phyloP scores from a whole-genome alignment of 2,797 vertebrate species.

The Cirrhinus mrigala region DNA sequence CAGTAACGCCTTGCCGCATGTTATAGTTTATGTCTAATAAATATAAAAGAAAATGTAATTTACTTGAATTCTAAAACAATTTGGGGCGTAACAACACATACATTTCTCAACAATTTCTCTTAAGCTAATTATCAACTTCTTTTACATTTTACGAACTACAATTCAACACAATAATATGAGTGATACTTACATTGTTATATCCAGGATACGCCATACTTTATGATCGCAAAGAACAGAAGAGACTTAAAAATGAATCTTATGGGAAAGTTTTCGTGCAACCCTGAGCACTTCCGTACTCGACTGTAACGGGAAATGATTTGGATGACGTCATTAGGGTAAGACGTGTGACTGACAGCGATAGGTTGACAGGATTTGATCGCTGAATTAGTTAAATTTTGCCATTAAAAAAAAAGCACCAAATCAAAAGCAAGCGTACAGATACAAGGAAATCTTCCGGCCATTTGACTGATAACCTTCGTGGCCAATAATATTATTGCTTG shows the following conservation, averaged over 20 bases:
- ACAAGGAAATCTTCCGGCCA: not conserved
- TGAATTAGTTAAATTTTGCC: not conserved
- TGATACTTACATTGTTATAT: conserved; percentile 80
- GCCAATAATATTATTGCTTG: conserved; percentile 4
- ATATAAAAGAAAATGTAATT: not conserved
- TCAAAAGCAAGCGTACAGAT: not conserved
- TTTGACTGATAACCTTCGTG: conserved; percentile 3
- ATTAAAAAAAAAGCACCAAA: not conserved
- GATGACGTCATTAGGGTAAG: not conserved
- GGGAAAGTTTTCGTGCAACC: conserved; percentile 15
- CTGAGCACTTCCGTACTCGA: conserved; percentile 9
- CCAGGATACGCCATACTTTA: conserved; percentile 79
- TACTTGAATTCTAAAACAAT: not conserved
- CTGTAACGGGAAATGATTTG: conserved; percentile 15
- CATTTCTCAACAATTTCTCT: not conserved
- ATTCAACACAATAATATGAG: not conserved
- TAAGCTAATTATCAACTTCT: not conserved
- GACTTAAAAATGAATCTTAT: not conserved
- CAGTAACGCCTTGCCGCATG: not conserved
- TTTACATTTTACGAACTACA: not conserved
- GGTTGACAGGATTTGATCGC: too few relatives aligned
- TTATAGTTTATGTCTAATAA: not conserved
- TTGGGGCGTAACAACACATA: not conserved
- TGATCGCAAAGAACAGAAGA: not conserved
- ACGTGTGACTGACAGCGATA: not conserved